Evolutionary conservation across 2,113 vertebrate species (phyloP).

Genomic region (Epinephelus moara): DNA sequence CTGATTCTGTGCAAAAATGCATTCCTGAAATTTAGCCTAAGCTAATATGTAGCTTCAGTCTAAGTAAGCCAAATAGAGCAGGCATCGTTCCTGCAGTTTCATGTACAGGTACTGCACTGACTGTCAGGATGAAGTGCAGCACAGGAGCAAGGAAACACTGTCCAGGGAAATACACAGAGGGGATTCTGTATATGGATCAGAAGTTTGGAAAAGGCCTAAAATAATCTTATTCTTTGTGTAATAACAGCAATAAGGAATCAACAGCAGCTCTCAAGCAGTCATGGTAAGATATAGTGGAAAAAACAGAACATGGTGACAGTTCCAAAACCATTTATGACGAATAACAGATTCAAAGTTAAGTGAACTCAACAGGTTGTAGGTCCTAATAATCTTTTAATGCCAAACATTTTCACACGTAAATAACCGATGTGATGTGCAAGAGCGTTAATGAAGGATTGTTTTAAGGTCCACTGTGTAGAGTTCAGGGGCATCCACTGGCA

Average conservation of each 20-base stretch:
- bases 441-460: no score
- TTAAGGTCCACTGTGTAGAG: no score
- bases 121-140: not conserved
- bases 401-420: not conserved
- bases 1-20: not conserved
- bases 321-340: not conserved
- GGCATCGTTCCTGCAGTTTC: not conserved
- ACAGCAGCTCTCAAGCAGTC: no score
- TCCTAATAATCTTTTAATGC: no score
- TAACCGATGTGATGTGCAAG: not conserved
- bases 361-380: not conserved
- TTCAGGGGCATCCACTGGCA: no score
- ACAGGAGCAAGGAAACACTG: not conserved
- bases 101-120: not conserved
- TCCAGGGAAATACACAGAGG: not conserved
- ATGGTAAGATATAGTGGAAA: no score
- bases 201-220: no score
- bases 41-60: not conserved
- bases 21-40: not conserved
- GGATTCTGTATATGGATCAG: no score
- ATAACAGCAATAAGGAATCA: no score
- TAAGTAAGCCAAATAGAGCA: not conserved
- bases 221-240: no score
- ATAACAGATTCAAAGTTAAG: not conserved
- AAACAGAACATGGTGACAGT: no score